Evolutionary conservation across 2,113 vertebrate genomes (phyloP), one percentile per base, ranked within the genome.

Genomic region (Scatophagus argus): DNA sequence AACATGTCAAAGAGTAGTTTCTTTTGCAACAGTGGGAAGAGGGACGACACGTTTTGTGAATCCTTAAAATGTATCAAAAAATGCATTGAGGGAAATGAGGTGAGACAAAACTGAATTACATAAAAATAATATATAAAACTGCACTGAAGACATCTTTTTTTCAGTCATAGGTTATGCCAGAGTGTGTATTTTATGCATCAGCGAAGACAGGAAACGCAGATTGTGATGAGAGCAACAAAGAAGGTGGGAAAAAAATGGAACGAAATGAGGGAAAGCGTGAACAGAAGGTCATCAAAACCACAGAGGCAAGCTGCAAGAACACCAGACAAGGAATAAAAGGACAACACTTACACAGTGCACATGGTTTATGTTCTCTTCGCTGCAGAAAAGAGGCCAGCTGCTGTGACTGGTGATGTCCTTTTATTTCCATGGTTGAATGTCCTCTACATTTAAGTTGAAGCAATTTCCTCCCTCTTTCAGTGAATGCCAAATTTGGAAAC

Each of bases 241-340:
- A 41, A 34, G 36, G 21, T 39, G 17, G 60, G 23, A 36, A 41
- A 47, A 31, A 44, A 87, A 77, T 41, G 23, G 44, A 46, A 63
- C 36, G 47, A 72, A 51, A 6, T 4, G 41, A 29, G 61, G 73
- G 56, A 77, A 67, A 67, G 63, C 55, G 64, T 23, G 46, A 55
- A 69, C 36, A 64, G 58, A 67, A 36, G 46, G 54, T 71, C 23
- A 2, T 17, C 11, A n/a, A 62, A 76, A 63, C 12, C 5, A 61
- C 9, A n/a, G 58, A 61, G 73, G 52, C 63, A 41, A 51, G 71
- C n/a, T 36, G 54, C 14, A 13, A 16, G 21, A 34, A n/a, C 52
- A 39, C 25, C 25, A 68, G 36, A 77, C 31, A 12, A 31, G 39
- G 17, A 59, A 60, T 52, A 41, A 79, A 58, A 51, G 13, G 34